Conservation (phyloP, 2,797 vertebrate species). For the Cossypha polioptera region DNA sequence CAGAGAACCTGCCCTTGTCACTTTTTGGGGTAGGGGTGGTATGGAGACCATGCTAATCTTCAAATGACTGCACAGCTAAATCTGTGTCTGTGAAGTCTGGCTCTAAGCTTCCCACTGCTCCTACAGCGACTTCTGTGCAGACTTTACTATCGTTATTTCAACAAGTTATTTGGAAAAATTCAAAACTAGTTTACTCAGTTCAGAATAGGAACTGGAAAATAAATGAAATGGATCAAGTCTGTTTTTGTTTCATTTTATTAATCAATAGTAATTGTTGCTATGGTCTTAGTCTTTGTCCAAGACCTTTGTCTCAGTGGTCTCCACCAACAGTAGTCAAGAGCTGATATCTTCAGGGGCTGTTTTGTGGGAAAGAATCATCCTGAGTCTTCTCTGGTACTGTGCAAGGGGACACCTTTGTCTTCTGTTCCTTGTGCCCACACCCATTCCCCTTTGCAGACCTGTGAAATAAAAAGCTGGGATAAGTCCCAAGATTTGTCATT, state of each 20-base stretch:
- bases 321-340: not conserved
- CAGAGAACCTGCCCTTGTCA: not conserved
- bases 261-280: not conserved
- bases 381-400: not conserved
- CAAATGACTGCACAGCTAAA: not conserved
- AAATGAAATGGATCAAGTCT: not conserved
- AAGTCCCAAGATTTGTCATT: not conserved
- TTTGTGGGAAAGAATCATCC: not conserved
- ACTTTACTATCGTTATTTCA: not conserved
- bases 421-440: not conserved
- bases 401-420: not conserved
- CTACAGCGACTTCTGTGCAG: accelerated
- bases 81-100: not conserved
- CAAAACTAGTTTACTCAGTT: not conserved
- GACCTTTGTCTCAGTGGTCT: not conserved
- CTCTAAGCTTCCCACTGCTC: not conserved
- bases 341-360: not conserved
- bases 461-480: not conserved
- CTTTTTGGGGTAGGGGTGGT: not conserved
- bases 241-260: conserved; percentile 38
- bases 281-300: not conserved
- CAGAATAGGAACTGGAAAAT: not conserved
- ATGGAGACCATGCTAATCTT: not conserved
- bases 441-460: not conserved
- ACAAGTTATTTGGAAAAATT: not conserved